Base-by-base conservation (phyloP, 1,140 invertebrate genomes). In the Bombus polaris region DNA sequence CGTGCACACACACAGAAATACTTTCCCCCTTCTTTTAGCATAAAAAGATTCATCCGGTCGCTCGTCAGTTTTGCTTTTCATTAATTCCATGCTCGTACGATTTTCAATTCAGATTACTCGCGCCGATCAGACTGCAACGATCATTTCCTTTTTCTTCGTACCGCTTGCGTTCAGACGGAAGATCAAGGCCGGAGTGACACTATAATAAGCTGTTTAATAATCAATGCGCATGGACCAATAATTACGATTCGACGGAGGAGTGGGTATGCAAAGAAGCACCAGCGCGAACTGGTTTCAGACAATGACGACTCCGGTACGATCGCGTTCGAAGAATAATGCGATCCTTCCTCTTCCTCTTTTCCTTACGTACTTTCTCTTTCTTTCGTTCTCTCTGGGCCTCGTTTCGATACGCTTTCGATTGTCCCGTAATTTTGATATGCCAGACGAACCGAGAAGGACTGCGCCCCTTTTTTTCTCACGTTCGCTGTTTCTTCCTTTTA, bases 361-460 rank as follows among this genome's bases (percentile, higher is more conserved):
- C 39, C 25, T 57, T 8, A 32, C 1, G 25, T 9, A 3, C 47
- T 62, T 32, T 81, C 70, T 62, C n/a, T 42, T 62, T 79, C 39
- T 25, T 10, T 18, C 42, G n/a, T 44, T 22, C 39, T 47, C 62
- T 37, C 66, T 32, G 87, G 57, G 74, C 74, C 88, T 87, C 86
- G 83, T 90, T 92, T 93, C 92, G 93, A 95, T 94, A 93, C 90
- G 92, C 91, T 92, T 91, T 92, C 92, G 94, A 95, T 95, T 94
- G 95, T 93, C 92, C 94, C 84, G 93, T 92, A 94, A 95, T 95
- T 95, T 95, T 93, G 94, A 95, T 95, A 95, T 94, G 94, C 94
- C 93, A 92, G 93, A 91, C 62, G 72, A 73, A 78, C 73, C 85
- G 81, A 73, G 72, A 73, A 81, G 62, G 76, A 88, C 59, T 65